Base-by-base conservation (phyloP, 2,113 vertebrate genomes). In the Limanda limanda region DNA sequence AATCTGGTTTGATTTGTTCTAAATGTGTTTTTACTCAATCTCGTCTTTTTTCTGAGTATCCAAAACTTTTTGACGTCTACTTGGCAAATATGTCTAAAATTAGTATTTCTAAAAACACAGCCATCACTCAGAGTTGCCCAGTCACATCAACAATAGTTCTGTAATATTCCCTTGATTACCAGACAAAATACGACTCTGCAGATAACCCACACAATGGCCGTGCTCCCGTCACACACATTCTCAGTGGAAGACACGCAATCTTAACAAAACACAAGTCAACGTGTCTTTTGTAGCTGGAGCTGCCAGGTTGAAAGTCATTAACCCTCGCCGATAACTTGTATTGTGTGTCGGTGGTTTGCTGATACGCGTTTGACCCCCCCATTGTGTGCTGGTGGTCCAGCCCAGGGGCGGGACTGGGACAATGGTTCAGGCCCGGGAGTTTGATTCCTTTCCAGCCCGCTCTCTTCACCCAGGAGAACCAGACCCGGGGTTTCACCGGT, bases 161-260 rank as follows among this genome's bases (percentile, higher is more conserved):
- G 71, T 47, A 78, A 76, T 85, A 80, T 68, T 61, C 62, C 2
- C 77, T 89, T 89, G 88, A 92, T 89, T 90, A 85, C 62, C 66
- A 84, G 83, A 85, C 82, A 72, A 86, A 91, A 85, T 89, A 83
- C 85, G 58, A 73, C 81, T 35, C 27, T 17, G 65, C 81, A 81
- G 88, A 89, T 90, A 91, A 86, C 82, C 4, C 51, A 45, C 81
- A 87, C 88, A 90, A 83, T 90, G 69, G 64, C 37, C 62, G 52
- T 7, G 63, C 62, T 31, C 25, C 73, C 56, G 59, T 76, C 76
- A 5, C 17, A 65, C 23, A n/a, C 35, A 68, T 78, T 86, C 73
- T 61, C 64, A 27, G 40, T 71, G 75, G 27, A 31, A 31, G 27
- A 31, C 27, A 31, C 27, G 27, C 27, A 31, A 31, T 88, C 83